Base-by-base conservation (phyloP, 2,113 vertebrate species). In the Menura novaehollandiae region DNA sequence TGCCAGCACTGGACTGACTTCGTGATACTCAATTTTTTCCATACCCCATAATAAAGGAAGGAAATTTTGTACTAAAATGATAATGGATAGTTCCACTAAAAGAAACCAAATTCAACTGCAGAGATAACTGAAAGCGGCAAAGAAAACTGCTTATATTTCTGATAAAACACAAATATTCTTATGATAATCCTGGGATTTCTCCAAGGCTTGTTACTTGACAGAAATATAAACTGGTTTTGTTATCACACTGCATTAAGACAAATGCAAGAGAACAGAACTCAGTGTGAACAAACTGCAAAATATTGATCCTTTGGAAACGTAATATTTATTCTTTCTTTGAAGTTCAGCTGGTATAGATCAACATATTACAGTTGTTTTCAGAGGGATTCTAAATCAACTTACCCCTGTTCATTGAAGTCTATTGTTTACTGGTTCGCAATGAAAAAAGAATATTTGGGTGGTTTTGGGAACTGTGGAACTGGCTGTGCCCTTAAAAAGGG, bases 1-100 rank as follows among this genome's bases (percentile, higher is more conserved):
- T 96, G 91, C 95, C 91, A 97, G 73, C 33, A 51, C 4, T 93
- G 85, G 85, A 87, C 73, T 87, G 90, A 86, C 63, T 93, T 95
- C 49, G 85, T 3, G 11, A 75, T 30, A 64, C 64, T 72, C 72
- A 68, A 92, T 93, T 92, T 94, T 96, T 96, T 95, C 96, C 92
- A 91, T 43, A 87, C 73, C 52, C 69, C 83, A 91, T 92, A 83
- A 94, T 85, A 93, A 93, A 89, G 68, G 86, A 93, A 93, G 84
- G 80, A 95, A 92, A 93, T 43, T 78, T 91, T 73, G 52, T 33
- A 75, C 79, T 91, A 46, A 93, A 93, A 93, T 33, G 83, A 96
- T 93, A 86, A 94, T 2, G 2, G 17, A 79, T 72, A 88, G 52
- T 49, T 93, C 35, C 66, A 81, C 52, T 74, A 23, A 88, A 68